Evolutionary conservation across 2,113 vertebrate genomes (phyloP).

Genomic region (Raja brachyura): DNA sequence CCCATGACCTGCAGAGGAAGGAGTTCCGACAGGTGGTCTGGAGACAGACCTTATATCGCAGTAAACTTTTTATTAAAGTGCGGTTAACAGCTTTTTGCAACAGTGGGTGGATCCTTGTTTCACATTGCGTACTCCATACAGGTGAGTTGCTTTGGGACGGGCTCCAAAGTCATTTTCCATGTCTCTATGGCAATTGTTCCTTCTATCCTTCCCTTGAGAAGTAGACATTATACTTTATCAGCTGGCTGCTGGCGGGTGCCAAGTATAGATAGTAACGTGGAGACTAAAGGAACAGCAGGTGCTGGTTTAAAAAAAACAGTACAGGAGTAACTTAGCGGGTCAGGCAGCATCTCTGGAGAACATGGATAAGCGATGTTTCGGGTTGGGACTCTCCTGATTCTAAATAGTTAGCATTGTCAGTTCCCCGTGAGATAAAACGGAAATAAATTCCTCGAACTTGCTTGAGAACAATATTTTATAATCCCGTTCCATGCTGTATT

Average conservation of each 20-base stretch:
- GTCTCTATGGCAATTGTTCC: too few relatives aligned
- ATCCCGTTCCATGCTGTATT: background rate
- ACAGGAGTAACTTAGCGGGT: too few relatives aligned
- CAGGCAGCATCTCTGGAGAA: too few relatives aligned
- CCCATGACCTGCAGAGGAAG: too few relatives aligned
- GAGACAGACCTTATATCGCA: too few relatives aligned
- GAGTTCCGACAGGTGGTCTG: too few relatives aligned
- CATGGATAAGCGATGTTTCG: too few relatives aligned
- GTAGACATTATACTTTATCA: background rate
- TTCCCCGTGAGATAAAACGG: too few relatives aligned
- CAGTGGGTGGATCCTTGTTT: background rate
- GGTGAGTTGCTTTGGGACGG: background rate
- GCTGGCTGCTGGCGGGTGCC: too few relatives aligned
- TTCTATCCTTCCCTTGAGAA: background rate
- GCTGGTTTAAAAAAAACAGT: too few relatives aligned
- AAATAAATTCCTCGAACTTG: background rate
- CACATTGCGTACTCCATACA: background rate
- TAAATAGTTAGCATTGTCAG: background rate
- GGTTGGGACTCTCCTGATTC: too few relatives aligned
- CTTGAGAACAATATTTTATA: background rate
- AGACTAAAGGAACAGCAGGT: too few relatives aligned
- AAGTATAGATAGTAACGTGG: background rate
- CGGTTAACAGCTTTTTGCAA: background rate
- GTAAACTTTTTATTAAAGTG: background rate
- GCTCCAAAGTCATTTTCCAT: background rate